Conservation (phyloP, 2,797 vertebrate species). For the Potorous gilbertii region DNA sequence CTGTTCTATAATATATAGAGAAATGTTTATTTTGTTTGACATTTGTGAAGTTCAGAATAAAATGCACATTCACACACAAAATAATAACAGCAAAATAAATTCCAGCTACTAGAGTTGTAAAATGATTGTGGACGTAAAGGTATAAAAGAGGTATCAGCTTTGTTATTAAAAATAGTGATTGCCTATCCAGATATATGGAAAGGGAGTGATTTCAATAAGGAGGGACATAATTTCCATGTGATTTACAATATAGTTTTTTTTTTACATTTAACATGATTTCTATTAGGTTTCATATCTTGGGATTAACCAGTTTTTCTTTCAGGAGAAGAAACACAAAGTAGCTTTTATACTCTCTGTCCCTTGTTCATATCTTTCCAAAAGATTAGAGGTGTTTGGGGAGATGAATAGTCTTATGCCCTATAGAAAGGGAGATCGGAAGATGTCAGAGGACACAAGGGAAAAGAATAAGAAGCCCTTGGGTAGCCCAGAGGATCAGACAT, state of each 20-base stretch:
- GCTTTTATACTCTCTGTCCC: not conserved
- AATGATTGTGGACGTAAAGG: not conserved
- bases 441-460: not conserved
- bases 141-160: not conserved
- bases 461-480: not conserved
- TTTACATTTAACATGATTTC: not conserved
- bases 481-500: not conserved
- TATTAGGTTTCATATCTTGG: conserved; percentile 23
- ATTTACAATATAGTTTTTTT: not conserved
- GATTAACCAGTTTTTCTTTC: conserved; percentile 9
- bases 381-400: not conserved
- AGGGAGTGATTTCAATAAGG: not conserved
- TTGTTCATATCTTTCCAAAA: conserved; percentile 22
- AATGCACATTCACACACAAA: not conserved
- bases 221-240: not conserved
- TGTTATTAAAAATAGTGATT: not conserved
- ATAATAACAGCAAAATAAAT: not conserved
- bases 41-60: not conserved
- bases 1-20: not conserved
- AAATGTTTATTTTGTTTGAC: not conserved
- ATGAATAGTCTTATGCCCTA: not conserved
- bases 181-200: not conserved
- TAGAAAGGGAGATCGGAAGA: not conserved
- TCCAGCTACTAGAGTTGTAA: not conserved
- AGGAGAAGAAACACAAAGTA: conserved; percentile 11